Evolutionary conservation across 2,113 vertebrate genomes (phyloP).

Genomic region (Cyphomyrus discorhynchus): DNA sequence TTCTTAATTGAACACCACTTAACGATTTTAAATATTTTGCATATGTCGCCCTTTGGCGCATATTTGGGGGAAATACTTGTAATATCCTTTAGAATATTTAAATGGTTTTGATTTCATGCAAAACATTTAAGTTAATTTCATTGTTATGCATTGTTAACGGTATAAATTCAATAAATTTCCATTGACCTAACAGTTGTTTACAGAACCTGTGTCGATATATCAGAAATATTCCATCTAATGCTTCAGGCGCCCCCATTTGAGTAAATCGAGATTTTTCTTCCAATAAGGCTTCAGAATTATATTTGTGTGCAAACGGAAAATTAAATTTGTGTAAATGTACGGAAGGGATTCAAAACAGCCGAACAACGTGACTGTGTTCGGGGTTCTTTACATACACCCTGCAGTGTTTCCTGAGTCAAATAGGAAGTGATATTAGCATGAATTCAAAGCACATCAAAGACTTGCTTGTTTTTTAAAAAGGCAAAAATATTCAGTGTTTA

Average conservation of each 20-base stretch:
- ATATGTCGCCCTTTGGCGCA: not conserved
- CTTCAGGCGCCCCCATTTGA: not conserved
- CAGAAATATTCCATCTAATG: not conserved
- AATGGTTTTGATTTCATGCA: not conserved
- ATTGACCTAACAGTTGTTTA: not conserved
- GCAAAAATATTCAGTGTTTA: not conserved
- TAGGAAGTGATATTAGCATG: not conserved
- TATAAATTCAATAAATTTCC: conserved; percentile 2
- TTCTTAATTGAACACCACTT: not conserved
- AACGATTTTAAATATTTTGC: not conserved
- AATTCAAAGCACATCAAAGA: not conserved
- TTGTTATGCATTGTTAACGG: not conserved
- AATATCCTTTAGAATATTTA: not conserved
- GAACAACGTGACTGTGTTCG: not conserved
- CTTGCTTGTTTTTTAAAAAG: not conserved
- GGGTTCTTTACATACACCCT: not conserved
- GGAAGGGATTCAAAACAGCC: not conserved
- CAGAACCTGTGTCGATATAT: not conserved
- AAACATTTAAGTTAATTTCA: not conserved
- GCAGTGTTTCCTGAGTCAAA: not conserved
- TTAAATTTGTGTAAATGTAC: not conserved
- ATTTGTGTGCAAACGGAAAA: not conserved
- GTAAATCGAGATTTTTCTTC: not conserved
- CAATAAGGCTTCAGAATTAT: not conserved
- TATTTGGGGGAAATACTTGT: not conserved